Base-by-base conservation (phyloP, 2,113 vertebrate species). In the Clarias macrocephalus region DNA sequence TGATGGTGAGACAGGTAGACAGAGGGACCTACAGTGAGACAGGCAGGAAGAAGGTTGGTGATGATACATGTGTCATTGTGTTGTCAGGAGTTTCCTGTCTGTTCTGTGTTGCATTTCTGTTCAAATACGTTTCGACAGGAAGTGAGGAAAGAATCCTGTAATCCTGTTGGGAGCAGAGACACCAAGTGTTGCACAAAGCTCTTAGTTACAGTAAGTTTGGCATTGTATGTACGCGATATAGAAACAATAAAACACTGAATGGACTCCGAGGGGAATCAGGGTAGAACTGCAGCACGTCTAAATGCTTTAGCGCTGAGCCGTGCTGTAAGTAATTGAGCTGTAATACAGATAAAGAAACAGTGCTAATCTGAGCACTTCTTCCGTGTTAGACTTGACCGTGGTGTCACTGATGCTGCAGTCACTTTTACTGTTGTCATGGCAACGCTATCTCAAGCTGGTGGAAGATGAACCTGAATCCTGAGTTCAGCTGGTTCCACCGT, bases 391-490 rank as follows among this genome's bases (percentile, higher is more conserved):
- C 77, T 59, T 80, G 54, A 80, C 56, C 77, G 33, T 21, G 15
- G 77, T 80, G 77, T 80, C 77, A 80, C 54, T 1, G 54, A 33
- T 59, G 54, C 77, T 59, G 77, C 77, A 80, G 54, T 19, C 77
- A 80, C 77, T 59, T 59, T 59, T 80, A 30, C 77, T 59, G 77
- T 80, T 80, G 77, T 80, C 77, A 80, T 80, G 54, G 54, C 1
- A 18, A 80, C 77, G 8, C 16, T 59, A 59, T 80, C 77, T 59
- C 56, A 57, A 59, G 52, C 52, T 56, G 75, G 25, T 56, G 75
- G 75, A 79, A 79, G 77, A 80, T 59, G 77, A 80, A 59, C 77
- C 28, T 80, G 54, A 59, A 33, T 80, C 77, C 54, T 59, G 77
- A 59, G 77, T 80, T 80, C 56, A 59, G 28, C 54, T 59, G 0